phyloP scores from a whole-genome alignment of 2,113 vertebrate genomes.

The Sceloporus undulatus region DNA sequence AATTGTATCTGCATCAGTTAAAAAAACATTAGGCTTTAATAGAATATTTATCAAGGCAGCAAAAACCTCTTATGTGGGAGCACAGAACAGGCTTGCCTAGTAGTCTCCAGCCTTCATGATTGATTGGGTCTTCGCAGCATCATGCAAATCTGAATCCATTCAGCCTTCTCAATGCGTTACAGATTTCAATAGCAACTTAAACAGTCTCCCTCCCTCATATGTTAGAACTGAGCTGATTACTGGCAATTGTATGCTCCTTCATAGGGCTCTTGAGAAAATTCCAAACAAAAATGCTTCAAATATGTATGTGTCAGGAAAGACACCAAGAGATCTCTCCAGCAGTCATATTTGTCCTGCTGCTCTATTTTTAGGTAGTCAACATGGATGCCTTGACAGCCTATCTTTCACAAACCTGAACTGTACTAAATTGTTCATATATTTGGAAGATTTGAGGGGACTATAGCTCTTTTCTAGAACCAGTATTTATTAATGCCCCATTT shows the following conservation, averaged over 20 bases:
- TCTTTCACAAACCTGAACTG: conserved; percentile 66
- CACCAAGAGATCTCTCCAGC: conserved; percentile 44
- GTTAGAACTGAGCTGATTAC: conserved; percentile 40
- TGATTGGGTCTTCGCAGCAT: conserved; percentile 19
- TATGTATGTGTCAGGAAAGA: neutral
- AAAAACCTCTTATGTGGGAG: conserved; percentile 1
- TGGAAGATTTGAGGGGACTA: conserved; percentile 13
- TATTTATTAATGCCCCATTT: conserved; percentile 13
- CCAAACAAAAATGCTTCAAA: neutral
- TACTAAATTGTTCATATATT: conserved; percentile 19
- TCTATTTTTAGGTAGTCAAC: conserved; percentile 57
- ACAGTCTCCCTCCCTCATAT: conserved; percentile 36
- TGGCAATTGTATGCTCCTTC: conserved; percentile 38
- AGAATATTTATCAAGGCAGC: conserved; percentile 24
- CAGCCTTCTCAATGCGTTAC: conserved; percentile 48
- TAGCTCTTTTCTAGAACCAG: conserved; percentile 38
- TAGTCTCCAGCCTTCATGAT: conserved; percentile 10
- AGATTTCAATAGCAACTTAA: conserved; percentile 55
- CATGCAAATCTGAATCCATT: conserved; percentile 41
- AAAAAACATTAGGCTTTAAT: neutral
- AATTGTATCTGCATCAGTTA: conserved; percentile 9
- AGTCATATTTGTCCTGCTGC: conserved; percentile 45
- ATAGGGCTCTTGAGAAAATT: conserved; percentile 48
- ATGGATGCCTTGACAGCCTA: conserved; percentile 60
- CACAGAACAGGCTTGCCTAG: conserved; percentile 17